These are phyloP conservation scores for Synanceia verrucosa DNA, from an alignment of 2,797 vertebrate species.

Conservation along the genomic window DNA sequence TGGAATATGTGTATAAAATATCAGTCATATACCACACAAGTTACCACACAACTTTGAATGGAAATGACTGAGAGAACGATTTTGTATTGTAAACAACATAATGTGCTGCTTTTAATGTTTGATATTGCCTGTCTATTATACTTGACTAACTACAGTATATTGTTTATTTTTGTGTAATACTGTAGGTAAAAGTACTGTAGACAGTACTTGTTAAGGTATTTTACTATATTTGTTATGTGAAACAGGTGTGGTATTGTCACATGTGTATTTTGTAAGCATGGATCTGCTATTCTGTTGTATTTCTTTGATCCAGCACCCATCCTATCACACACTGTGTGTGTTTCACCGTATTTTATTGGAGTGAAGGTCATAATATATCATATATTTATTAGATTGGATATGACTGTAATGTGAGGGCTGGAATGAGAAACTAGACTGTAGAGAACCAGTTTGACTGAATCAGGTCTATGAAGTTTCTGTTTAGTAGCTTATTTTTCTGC, in stretches of 20 bases:
- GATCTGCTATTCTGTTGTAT: no score
- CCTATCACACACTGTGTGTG: no score
- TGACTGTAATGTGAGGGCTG: no score
- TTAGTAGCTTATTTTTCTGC: background rate
- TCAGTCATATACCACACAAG: background rate
- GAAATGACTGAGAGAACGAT: background rate
- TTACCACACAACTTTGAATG: background rate
- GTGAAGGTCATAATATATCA: no score
- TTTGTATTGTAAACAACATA: background rate
- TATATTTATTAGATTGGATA: no score
- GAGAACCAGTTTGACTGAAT: background rate
- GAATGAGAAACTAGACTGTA: background rate
- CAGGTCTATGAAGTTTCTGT: background rate
- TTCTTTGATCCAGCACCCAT: no score
- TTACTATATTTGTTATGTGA: no score
- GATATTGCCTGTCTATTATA: background rate
- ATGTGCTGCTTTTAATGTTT: background rate
- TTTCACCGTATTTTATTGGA: no score
- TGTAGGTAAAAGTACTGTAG: background rate
- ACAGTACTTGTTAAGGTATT: background rate
- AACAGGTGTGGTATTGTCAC: no score
- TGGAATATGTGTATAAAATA: background rate
- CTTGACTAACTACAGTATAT: background rate
- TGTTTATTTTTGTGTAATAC: background rate
- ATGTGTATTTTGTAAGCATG: no score